Evolutionary conservation across 1,140 invertebrate species (phyloP).

Genomic region (Campoletis sonorensis): DNA sequence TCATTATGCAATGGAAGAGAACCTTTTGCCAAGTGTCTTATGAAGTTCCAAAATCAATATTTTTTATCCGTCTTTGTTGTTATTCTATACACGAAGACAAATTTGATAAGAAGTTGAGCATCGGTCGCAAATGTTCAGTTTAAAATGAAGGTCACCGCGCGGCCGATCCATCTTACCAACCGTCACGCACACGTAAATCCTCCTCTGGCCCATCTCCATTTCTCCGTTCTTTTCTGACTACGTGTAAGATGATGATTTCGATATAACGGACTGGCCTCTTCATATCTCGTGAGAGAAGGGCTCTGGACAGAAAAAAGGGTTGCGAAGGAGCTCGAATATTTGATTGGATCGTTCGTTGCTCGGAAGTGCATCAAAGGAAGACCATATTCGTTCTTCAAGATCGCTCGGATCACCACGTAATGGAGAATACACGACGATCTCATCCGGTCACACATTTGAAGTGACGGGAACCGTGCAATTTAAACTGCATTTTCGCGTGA

Average conservation of each 20-base stretch:
- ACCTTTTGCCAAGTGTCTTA: too few relatives aligned
- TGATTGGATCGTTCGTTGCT: conserved; percentile 60
- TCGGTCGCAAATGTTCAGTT: not conserved
- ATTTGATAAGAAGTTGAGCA: not conserved
- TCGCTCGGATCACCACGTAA: conserved; percentile 35
- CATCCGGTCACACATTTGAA: conserved; percentile 50
- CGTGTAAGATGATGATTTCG: conserved; percentile 23
- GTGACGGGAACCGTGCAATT: conserved; percentile 63
- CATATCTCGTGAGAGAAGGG: not conserved
- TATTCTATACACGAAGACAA: not conserved
- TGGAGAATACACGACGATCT: conserved; percentile 47
- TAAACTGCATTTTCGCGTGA: conserved; percentile 70
- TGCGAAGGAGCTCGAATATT: conserved; percentile 49
- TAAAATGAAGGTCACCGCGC: too few relatives aligned
- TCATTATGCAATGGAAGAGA: not conserved
- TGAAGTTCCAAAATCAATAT: too few relatives aligned
- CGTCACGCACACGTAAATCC: conserved; percentile 18
- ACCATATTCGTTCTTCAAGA: not conserved
- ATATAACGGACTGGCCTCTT: conserved; percentile 27
- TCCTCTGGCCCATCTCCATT: not conserved
- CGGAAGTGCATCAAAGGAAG: conserved; percentile 19
- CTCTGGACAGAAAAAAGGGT: conserved; percentile 20
- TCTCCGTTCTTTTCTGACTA: conserved; percentile 25
- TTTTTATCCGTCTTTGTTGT: not conserved
- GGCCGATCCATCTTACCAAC: too few relatives aligned